A percentile compares a stretch with the other conserved stretches of the same genome.
These are phyloP conservation scores for Leucoraja erinaceus DNA, from an alignment of 2,113 vertebrate genomes.

Conservation along the genomic window DNA sequence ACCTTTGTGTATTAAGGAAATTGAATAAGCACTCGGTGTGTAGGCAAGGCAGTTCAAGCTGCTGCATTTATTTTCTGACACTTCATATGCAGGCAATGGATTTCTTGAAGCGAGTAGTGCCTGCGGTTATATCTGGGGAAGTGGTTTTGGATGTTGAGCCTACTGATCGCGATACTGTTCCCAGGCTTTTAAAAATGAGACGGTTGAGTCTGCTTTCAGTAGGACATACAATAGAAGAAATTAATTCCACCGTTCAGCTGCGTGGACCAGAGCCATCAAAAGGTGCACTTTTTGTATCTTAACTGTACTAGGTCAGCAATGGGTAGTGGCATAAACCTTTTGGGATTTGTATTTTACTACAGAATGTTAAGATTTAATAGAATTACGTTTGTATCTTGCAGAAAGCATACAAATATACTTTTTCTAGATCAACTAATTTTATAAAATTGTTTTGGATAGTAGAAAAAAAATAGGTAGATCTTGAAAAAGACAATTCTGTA, in stretches of 20 bases:
- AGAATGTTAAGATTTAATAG: slow-evolving; percentile 1
- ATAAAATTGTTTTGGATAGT: background rate
- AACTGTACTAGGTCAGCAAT: background rate
- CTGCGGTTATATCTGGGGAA: slow-evolving; percentile 65
- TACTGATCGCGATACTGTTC: slow-evolving; percentile 57
- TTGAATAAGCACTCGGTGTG: slow-evolving; percentile 39
- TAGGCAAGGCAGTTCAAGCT: slow-evolving; percentile 35
- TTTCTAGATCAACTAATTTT: background rate
- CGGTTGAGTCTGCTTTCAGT: slow-evolving; percentile 65
- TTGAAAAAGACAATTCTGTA: background rate
- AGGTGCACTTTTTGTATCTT: background rate
- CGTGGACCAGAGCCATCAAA: background rate
- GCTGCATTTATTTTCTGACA: background rate
- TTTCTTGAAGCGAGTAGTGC: slow-evolving; percentile 83
- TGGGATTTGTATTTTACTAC: background rate
- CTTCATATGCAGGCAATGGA: slow-evolving; percentile 63
- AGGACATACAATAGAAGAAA: slow-evolving; percentile 65
- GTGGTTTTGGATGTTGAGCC: slow-evolving; percentile 51
- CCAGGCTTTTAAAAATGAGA: slow-evolving; percentile 75
- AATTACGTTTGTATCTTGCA: background rate
- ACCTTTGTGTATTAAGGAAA: slow-evolving; percentile 54
- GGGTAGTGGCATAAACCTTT: background rate
- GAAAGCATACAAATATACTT: background rate
- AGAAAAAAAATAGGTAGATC: background rate
- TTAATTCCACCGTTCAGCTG: background rate